Base-by-base conservation (phyloP, 1,140 invertebrate genomes). In the Oryctes rhinoceros region DNA sequence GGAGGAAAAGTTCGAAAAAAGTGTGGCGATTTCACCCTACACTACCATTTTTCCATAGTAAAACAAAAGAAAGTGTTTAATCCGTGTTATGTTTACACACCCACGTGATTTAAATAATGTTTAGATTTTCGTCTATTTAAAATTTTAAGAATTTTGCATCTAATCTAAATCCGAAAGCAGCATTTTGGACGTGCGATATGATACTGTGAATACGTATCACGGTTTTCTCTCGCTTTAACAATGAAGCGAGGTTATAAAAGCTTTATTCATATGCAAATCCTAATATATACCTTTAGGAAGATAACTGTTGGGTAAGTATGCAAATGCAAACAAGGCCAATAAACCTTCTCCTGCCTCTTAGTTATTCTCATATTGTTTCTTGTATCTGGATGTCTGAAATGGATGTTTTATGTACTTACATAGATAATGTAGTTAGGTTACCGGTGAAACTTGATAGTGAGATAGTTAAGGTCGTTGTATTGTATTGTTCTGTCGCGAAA, bases 391-490 rank as follows among this genome's bases (percentile, higher is more conserved):
- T 59, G 4, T n/a, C 53, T 59, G 11, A 30, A 71, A 71, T 71
- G 65, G 20, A 71, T 13, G 20, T 20, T 11, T 37, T 71, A 71
- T 30, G 65, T 71, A 71, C 65, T 71, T 71, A 13, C 20, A 4
- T 71, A 71, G 24, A 35, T 71, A 71, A 24, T 35, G 15, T 37
- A 24, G 65, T 71, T 71, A 37, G 24, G 20, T 71, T 71, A 30
- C 65, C 35, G 24, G 65, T 20, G 65, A 71, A 71, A 71, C 65
- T 30, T 20, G 65, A 71, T 71, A 71, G 65, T 11, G 10, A 37
- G 20, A 71, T 71, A 35, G n/a, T 37, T 71, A 71, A 71, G 65
- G 65, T 71, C 65, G n/a, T n/a, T n/a, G n/a, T n/a, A 35, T 20
- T 30, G 4, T 71, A 71, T 71, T 71, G 65, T 71, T 71, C 13